Percentiles rank a stretch among this genome's conserved stretches.
Conservation (phyloP, 2,113 vertebrate genomes). For the Leucopsar rothschildi region DNA sequence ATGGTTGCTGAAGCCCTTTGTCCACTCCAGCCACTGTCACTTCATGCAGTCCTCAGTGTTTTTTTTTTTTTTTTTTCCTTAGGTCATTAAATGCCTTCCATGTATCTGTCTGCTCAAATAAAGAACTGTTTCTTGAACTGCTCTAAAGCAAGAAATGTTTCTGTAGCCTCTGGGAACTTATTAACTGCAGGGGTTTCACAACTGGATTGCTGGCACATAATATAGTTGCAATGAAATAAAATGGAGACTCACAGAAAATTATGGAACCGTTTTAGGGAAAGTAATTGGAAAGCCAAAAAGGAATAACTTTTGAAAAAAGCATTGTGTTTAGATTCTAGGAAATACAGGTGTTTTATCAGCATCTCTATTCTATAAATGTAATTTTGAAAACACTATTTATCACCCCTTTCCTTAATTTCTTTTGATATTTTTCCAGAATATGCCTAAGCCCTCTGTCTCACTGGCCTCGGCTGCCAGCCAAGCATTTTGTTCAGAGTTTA, state of each 20-base stretch:
- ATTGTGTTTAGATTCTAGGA: neutral
- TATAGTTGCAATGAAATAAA: neutral
- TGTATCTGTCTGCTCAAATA: neutral
- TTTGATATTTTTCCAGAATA: neutral
- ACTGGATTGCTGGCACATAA: neutral
- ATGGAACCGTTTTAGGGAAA: neutral
- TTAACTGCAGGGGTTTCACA: neutral
- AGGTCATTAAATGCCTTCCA: neutral
- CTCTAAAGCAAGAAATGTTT: neutral
- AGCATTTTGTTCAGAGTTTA: neutral
- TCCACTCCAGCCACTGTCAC: neutral
- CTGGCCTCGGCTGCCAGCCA: neutral
- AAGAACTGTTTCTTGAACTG: neutral
- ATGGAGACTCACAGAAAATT: neutral
- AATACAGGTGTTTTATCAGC: rapidly evolving
- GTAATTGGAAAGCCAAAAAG: neutral
- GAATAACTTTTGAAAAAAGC: neutral
- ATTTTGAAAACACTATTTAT: neutral
- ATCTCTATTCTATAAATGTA: neutral
- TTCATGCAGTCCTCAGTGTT: neutral
- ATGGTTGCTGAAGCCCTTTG: neutral
- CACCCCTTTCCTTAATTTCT: neutral
- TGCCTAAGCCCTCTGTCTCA: neutral
- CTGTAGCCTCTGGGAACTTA: neutral
- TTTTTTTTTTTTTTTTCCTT: neutral